Evolutionary conservation across 2,888 invertebrate species (phyloP), one percentile per base, ranked within the genome.

Genomic region (Mesoligia furuncula): DNA sequence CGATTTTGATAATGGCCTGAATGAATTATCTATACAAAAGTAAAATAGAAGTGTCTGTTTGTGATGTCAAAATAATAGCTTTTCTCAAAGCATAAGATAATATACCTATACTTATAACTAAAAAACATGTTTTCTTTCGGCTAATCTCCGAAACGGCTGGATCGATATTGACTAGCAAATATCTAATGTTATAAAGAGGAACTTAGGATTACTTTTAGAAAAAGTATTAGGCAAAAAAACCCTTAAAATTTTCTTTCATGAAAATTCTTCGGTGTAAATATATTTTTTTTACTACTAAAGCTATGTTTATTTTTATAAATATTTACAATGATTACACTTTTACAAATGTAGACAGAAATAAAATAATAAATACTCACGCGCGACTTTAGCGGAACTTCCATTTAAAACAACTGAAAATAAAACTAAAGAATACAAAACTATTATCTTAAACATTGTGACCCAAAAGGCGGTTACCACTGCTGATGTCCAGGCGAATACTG

Each of bases 291-390:
- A 2, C 6, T n/a, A 15, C 24, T 8, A 51, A 31, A 8, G 1
- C 24, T 51, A 15, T 36, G 2, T n/a, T 31, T 8, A 15, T 9
- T 68, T 51, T 36, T 17, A 24, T 36, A 15, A 36, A 68, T 51
- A 24, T 45, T 20, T 45, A 31, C 4, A 13, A 36, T 36, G 13
- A 20, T 27, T 13, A 45, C 1, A 20, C 1, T 20, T 45, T 36
- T 3, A 11, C 7, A 69, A 54, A 69, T 54, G 3, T 20, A 36
- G 1, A n/a, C 3, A 20, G 2, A 17, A 36, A 39, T 0, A 36
- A 54, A 8, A 69, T 20, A n/a, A 39, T 20, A n/a, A 39, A 39
- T 69, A 91, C 92, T 92, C 72, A 92, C 92, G 92, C 8, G 90
- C 87, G 65, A 89, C 68, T 84, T 83, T 91, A 36, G 89, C 88